phyloP scores from a whole-genome alignment of 2,888 invertebrate species.

The Perithous albicinctus region DNA sequence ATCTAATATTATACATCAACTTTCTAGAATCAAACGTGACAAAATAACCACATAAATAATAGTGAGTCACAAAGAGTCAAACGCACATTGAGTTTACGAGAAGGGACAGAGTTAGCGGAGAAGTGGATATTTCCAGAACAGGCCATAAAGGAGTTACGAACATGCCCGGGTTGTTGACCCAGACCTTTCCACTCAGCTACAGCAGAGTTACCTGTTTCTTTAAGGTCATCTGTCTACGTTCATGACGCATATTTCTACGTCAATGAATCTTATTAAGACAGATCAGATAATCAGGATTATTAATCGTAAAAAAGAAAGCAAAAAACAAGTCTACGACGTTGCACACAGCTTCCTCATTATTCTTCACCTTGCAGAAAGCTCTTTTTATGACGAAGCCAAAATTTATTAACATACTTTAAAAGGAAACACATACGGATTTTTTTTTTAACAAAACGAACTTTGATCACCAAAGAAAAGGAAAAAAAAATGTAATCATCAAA shows the following conservation, averaged over 20 bases:
- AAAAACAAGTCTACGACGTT: too few species aligned
- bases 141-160: slow-evolving; percentile 14
- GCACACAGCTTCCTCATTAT: too few species aligned
- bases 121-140: slow-evolving; percentile 16
- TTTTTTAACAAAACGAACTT: too few species aligned
- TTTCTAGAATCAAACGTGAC: slow-evolving; percentile 13
- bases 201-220: slow-evolving; percentile 38
- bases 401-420: too few species aligned
- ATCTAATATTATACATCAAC: too few species aligned
- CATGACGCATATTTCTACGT: slow-evolving; percentile 13
- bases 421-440: too few species aligned
- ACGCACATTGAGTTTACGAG: neutral
- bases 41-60: neutral
- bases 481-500: too few species aligned
- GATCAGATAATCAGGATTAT: neutral
- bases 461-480: too few species aligned
- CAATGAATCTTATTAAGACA: neutral
- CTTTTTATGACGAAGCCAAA: too few species aligned
- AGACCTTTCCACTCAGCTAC: slow-evolving; percentile 59
- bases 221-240: slow-evolving; percentile 16
- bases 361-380: too few species aligned
- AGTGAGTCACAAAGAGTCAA: neutral
- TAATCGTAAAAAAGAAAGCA: neutral
- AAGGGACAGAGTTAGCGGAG: neutral
- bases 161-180: slow-evolving; percentile 63